Percentiles rank a stretch among this genome's conserved stretches.
phyloP scores from a whole-genome alignment of 2,888 invertebrate genomes.

The Palloptera scutellata region DNA sequence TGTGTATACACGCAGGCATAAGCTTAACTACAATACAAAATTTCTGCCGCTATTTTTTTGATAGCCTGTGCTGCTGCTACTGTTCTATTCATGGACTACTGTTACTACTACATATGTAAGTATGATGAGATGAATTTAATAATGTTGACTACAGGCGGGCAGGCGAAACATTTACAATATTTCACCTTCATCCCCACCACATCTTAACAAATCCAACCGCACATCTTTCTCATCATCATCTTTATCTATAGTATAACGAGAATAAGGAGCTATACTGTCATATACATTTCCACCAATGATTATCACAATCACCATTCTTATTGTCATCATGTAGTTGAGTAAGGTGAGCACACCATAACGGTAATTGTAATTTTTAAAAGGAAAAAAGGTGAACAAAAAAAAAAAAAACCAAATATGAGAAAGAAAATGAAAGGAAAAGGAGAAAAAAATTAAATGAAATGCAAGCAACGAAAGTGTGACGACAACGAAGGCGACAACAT shows the following conservation, averaged over 20 bases:
- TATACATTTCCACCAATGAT: no score
- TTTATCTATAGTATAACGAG: no score
- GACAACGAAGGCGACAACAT: not conserved
- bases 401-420: not conserved
- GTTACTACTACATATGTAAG: not conserved
- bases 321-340: no score
- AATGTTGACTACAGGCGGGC: constrained; percentile 34
- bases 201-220: no score
- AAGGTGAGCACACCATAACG: constrained; percentile 41
- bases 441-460: not conserved
- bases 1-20: no score
- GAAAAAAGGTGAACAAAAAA: not conserved
- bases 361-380: constrained; percentile 53
- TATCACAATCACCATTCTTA: no score
- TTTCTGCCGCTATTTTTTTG: constrained; percentile 1
- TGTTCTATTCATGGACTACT: constrained; percentile 5
- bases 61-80: not conserved
- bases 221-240: no score
- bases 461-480: not conserved
- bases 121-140: constrained; percentile 33
- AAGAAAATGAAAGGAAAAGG: not conserved
- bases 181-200: no score
- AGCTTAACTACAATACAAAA: not conserved
- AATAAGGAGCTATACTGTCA: no score
- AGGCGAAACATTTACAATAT: not conserved